Conservation (phyloP, 2,113 vertebrate genomes). For the Elachura formosa region DNA sequence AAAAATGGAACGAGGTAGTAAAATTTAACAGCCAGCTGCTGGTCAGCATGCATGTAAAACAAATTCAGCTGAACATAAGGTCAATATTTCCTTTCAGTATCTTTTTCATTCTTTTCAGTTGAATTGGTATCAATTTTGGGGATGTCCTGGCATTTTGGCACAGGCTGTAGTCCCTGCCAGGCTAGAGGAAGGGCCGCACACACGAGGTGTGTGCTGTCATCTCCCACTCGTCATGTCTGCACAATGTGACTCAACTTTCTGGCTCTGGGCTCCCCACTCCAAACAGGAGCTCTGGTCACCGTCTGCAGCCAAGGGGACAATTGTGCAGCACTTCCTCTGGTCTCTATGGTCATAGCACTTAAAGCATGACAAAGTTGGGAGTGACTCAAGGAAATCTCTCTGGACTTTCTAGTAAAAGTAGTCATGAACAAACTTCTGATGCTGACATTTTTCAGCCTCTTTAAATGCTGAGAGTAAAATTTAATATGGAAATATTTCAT, state of each 20-base stretch:
- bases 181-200: background rate
- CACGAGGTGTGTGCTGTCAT: background rate
- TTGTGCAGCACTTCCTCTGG: background rate
- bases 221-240: background rate
- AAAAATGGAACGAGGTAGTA: background rate
- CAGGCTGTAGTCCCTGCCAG: background rate
- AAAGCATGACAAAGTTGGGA: background rate
- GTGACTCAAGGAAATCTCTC: slow-evolving; percentile 10
- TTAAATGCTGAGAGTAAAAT: background rate
- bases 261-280: background rate
- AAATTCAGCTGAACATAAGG: background rate
- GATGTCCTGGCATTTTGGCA: background rate
- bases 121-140: background rate
- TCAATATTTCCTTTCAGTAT: background rate
- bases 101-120: background rate
- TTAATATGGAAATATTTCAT: background rate
- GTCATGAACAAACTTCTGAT: background rate
- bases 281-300: background rate
- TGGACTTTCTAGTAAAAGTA: slow-evolving; percentile 45
- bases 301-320: background rate
- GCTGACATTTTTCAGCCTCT: background rate
- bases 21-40: background rate
- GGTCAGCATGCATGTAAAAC: background rate
- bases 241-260: background rate
- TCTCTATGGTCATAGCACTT: background rate